Percentiles rank a stretch among this genome's conserved stretches.
phyloP scores from a whole-genome alignment of 2,797 vertebrate genomes.

The Neosalanx taihuensis region DNA sequence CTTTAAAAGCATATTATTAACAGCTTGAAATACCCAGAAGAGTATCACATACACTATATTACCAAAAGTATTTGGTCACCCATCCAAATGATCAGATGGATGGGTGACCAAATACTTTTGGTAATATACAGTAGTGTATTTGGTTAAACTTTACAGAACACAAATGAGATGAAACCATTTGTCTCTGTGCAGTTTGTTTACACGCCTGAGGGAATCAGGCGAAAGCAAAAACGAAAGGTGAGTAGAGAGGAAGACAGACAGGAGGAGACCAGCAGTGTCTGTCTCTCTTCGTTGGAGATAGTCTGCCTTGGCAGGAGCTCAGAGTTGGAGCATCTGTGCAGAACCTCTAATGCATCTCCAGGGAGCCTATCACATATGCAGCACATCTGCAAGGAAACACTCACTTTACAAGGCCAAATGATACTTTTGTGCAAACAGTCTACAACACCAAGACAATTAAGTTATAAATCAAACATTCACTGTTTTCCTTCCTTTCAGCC shows the following conservation, averaged over 20 bases:
- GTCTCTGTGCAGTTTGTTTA: slow-evolving; percentile 21
- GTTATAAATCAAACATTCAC: slow-evolving; percentile 55
- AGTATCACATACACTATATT: neutral
- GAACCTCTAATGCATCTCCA: slow-evolving; percentile 50
- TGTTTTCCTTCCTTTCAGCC: slow-evolving; percentile 47
- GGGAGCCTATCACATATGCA: slow-evolving; percentile 45
- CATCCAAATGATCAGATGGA: too few relatives aligned
- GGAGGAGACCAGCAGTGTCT: slow-evolving; percentile 39
- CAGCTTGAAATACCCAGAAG: neutral
- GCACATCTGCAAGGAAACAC: slow-evolving; percentile 34
- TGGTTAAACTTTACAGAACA: slow-evolving; percentile 6
- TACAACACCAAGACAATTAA: slow-evolving; percentile 24
- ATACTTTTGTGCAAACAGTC: neutral
- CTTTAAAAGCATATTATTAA: neutral
- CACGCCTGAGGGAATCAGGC: slow-evolving; percentile 17
- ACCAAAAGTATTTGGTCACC: too few relatives aligned
- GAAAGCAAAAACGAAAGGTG: slow-evolving; percentile 26
- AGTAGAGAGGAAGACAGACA: slow-evolving; percentile 31
- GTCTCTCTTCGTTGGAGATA: slow-evolving; percentile 56
- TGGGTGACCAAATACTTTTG: too few relatives aligned
- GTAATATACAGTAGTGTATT: too few relatives aligned
- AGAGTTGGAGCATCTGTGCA: slow-evolving; percentile 47
- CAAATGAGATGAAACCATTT: neutral
- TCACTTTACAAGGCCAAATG: neutral
- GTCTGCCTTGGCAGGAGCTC: slow-evolving; percentile 48